Conservation (phyloP, 23 tunicate genomes). For the Styela clava region DNA sequence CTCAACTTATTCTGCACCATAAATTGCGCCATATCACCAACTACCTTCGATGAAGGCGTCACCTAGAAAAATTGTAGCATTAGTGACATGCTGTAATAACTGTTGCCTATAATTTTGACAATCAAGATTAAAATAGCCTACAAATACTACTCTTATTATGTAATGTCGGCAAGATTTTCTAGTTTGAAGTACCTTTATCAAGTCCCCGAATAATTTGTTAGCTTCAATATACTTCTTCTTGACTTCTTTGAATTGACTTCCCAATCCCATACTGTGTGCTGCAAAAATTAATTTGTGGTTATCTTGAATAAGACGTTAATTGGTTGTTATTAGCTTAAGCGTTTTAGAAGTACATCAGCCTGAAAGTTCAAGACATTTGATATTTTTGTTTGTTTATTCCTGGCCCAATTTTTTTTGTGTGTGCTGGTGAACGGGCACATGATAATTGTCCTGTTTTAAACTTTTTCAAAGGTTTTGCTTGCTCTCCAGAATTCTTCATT, state of each 20-base stretch:
- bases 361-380: too few species aligned
- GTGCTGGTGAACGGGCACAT: too few species aligned
- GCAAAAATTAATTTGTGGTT: too few species aligned
- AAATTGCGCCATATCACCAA: constrained; percentile 99
- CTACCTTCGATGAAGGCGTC: constrained; percentile 99
- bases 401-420: too few species aligned
- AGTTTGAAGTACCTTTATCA: constrained; percentile 55
- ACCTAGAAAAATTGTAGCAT: constrained; percentile 43
- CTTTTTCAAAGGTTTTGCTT: too few species aligned
- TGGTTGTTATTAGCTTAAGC: too few species aligned
- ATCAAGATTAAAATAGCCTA: constrained; percentile 7
- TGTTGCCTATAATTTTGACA: neutral
- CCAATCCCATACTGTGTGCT: constrained; percentile 98
- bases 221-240: constrained; percentile 89
- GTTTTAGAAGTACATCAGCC: too few species aligned
- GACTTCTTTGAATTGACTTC: constrained; percentile 86
- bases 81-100: neutral
- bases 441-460: too few species aligned
- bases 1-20: constrained; percentile 97
- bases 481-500: too few species aligned
- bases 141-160: too few species aligned
- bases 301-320: neutral
- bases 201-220: constrained; percentile 89
- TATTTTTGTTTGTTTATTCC: too few species aligned
- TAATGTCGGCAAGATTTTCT: neutral